These are phyloP conservation scores for Puntigrus tetrazona DNA, from an alignment of 2,113 vertebrate genomes.

Conservation along the genomic window DNA sequence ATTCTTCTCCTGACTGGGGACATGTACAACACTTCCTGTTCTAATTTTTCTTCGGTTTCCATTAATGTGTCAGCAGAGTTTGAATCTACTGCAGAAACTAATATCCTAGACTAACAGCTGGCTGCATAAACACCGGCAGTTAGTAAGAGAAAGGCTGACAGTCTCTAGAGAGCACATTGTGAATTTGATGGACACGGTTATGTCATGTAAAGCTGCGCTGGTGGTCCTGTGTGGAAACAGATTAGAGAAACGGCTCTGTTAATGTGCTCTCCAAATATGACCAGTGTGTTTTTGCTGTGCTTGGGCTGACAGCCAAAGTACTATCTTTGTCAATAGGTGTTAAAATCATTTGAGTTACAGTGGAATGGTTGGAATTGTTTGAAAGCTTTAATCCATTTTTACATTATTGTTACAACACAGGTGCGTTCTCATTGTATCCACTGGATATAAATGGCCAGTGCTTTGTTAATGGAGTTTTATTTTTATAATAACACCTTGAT, in stretches of 20 bases:
- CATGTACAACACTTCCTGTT: neutral
- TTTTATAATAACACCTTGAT: neutral
- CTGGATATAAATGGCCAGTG: neutral
- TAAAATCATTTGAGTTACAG: constrained; percentile 3
- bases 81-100: constrained; percentile 48
- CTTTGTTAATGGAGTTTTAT: constrained; percentile 8
- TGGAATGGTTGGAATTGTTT: neutral
- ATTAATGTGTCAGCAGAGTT: neutral
- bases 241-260: neutral
- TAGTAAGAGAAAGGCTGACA: constrained; percentile 35
- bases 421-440: constrained; percentile 16
- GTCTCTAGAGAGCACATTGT: constrained; percentile 53
- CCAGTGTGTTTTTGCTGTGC: neutral
- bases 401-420: neutral
- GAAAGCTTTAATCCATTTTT: constrained; percentile 13
- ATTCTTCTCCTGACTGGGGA: neutral
- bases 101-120: neutral
- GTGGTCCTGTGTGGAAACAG: constrained; percentile 41
- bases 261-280: neutral
- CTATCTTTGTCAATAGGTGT: neutral
- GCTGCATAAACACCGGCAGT: neutral
- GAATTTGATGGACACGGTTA: constrained; percentile 69
- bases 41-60: neutral
- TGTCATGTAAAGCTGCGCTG: constrained; percentile 62
- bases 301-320: constrained; percentile 8